Percentiles rank a stretch among this genome's conserved stretches.
phyloP scores from a whole-genome alignment of 2,797 vertebrate species.

The Lutjanus campechanus region DNA sequence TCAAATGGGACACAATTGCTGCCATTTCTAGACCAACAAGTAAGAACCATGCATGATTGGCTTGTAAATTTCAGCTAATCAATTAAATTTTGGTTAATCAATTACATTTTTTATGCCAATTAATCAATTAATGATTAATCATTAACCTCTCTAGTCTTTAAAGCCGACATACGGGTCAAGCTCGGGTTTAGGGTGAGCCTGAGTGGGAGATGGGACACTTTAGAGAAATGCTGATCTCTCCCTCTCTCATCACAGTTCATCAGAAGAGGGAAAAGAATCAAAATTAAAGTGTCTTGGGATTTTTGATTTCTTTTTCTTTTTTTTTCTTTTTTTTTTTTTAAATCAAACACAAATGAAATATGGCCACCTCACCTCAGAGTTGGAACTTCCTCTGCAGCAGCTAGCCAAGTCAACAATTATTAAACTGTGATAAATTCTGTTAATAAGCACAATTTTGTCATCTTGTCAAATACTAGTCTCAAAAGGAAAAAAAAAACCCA shows the following conservation, averaged over 20 bases:
- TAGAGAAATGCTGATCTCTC: background rate
- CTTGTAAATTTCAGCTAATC: too few species aligned
- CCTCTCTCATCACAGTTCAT: background rate
- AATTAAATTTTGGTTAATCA: too few species aligned
- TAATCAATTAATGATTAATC: too few species aligned
- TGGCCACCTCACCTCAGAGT: background rate
- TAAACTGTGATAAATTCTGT: background rate
- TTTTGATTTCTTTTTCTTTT: background rate
- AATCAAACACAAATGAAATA: slow-evolving; percentile 1
- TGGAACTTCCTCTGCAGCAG: background rate
- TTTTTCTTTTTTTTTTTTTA: too few species aligned
- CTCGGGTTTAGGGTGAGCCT: background rate
- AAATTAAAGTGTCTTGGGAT: background rate
- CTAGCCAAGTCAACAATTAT: background rate
- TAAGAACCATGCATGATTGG: too few species aligned
- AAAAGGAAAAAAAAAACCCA: background rate
- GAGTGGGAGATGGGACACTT: background rate
- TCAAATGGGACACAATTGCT: too few species aligned
- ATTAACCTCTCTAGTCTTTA: background rate
- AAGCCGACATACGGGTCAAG: background rate
- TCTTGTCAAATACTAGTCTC: background rate
- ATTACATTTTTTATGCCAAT: too few species aligned
- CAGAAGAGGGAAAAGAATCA: background rate
- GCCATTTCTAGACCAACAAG: too few species aligned
- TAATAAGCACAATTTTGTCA: background rate